phyloP scores from a whole-genome alignment of 2,888 invertebrate species.

The Halocaridina rubra region DNA sequence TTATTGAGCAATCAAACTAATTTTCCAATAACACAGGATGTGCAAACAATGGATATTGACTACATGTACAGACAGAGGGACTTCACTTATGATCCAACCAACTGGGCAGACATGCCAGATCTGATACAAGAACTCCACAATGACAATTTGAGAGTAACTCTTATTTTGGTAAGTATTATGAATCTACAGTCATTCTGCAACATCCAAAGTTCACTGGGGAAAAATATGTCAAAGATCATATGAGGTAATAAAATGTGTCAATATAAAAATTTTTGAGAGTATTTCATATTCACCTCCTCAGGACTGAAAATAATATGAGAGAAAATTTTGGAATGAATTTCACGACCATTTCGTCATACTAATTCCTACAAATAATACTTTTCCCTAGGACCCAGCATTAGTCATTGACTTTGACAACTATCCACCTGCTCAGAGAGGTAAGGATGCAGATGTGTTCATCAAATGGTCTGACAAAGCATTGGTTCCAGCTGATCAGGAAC shows the following conservation, averaged over 20 bases:
- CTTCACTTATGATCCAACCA: constrained; percentile 66
- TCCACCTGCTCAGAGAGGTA: constrained; percentile 27
- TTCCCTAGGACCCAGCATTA: constrained; percentile 37
- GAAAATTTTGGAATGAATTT: too few species aligned
- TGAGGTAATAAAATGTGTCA: too few species aligned
- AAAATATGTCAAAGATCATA: too few species aligned
- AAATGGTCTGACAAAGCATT: constrained; percentile 32
- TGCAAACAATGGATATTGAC: constrained; percentile 69
- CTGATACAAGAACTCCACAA: constrained; percentile 64
- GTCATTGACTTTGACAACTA: constrained; percentile 53
- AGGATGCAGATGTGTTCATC: constrained; percentile 43
- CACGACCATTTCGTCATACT: too few species aligned
- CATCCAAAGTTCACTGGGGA: too few species aligned
- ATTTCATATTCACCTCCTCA: too few species aligned
- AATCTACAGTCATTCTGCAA: too few species aligned
- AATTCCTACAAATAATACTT: too few species aligned
- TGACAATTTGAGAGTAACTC: constrained; percentile 20
- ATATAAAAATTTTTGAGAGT: too few species aligned
- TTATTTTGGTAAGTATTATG: constrained; percentile 66
- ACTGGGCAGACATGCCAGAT: constrained; percentile 64
- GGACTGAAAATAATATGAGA: too few species aligned
- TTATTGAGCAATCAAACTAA: too few species aligned
- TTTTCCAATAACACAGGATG: too few species aligned
- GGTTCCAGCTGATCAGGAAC: constrained; percentile 48
- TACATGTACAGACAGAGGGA: constrained; percentile 68